phyloP scores from a whole-genome alignment of 1,140 invertebrate genomes.

The Platorchestia sp. region DNA sequence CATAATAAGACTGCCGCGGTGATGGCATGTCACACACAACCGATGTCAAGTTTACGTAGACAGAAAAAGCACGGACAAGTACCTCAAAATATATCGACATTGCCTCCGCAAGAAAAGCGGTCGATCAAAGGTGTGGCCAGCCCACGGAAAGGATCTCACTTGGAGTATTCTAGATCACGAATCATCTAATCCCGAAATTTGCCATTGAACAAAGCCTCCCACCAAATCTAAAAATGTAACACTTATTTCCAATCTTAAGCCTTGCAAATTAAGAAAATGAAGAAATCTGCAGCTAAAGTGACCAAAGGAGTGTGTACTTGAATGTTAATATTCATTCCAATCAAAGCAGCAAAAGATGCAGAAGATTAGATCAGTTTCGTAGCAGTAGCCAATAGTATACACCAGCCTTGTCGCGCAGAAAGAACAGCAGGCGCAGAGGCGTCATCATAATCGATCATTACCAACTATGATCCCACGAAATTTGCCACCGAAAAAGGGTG shows the following conservation, averaged over 20 bases:
- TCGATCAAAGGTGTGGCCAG: neutral
- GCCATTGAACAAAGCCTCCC: neutral
- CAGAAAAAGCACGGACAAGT: neutral
- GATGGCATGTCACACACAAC: neutral
- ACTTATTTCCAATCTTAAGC: neutral
- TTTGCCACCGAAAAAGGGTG: neutral
- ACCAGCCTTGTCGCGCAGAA: too few species aligned
- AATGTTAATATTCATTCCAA: too few species aligned
- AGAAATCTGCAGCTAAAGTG: neutral
- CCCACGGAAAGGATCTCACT: neutral
- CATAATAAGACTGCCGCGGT: conserved; percentile 39
- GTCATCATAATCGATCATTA: neutral
- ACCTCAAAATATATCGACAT: neutral
- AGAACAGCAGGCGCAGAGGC: too few species aligned
- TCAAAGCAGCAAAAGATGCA: too few species aligned
- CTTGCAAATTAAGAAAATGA: neutral
- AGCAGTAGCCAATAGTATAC: too few species aligned
- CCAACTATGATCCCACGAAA: neutral
- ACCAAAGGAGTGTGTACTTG: neutral
- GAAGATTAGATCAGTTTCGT: too few species aligned
- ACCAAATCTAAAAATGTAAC: neutral
- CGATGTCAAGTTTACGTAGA: neutral
- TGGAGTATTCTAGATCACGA: neutral
- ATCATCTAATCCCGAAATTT: neutral
- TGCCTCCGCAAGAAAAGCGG: neutral